Evolutionary conservation across 2,113 vertebrate species (phyloP).

Genomic region (Xerus inauris): DNA sequence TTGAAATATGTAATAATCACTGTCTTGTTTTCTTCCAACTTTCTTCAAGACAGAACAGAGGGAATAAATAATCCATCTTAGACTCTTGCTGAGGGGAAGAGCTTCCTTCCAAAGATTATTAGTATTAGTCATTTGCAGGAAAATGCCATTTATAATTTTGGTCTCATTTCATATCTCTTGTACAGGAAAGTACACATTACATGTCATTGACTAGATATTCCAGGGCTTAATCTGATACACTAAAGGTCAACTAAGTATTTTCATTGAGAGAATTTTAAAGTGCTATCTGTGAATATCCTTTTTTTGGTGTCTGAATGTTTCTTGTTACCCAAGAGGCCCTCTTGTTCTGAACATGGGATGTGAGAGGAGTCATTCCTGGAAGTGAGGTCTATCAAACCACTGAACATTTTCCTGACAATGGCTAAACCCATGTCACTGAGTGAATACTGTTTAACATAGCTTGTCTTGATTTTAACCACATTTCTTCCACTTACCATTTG

Average conservation of each 20-base stretch:
- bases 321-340: constrained; percentile 53
- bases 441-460: background rate
- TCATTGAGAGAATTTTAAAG: constrained; percentile 59
- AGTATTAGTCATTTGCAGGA: constrained; percentile 27
- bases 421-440: background rate
- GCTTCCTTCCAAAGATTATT: constrained; percentile 8
- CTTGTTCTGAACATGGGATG: background rate
- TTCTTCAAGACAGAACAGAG: background rate
- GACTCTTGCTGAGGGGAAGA: background rate
- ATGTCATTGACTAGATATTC: constrained; percentile 52
- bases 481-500: constrained; percentile 74
- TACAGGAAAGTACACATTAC: constrained; percentile 43
- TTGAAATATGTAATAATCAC: background rate
- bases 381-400: constrained; percentile 56
- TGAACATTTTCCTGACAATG: constrained; percentile 48
- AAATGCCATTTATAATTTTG: constrained; percentile 52
- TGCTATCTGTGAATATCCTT: background rate
- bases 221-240: constrained; percentile 15
- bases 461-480: constrained; percentile 60
- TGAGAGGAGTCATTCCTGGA: constrained; percentile 47
- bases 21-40: background rate
- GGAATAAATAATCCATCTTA: background rate
- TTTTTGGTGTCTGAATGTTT: constrained; percentile 59
- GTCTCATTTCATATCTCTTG: constrained; percentile 48
- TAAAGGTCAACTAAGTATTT: constrained; percentile 57